Percentiles rank a stretch among this genome's conserved stretches.
These are phyloP conservation scores for Sinocyclocheilus anshuiensis DNA, from an alignment of 2,113 vertebrate genomes.

Conservation along the genomic window DNA sequence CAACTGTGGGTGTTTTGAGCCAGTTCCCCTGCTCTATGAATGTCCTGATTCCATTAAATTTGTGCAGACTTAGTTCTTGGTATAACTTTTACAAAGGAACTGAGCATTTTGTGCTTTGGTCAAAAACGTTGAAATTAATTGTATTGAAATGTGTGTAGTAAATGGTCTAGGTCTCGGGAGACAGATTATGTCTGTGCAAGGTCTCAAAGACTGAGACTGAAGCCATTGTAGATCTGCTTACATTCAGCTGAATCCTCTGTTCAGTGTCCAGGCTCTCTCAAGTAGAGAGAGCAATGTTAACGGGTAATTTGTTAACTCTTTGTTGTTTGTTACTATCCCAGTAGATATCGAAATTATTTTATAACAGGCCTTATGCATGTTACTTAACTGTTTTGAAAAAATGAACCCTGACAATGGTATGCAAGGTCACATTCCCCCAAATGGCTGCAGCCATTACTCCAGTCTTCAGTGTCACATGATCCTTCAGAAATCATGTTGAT, in stretches of 20 bases:
- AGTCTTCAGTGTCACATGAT: background rate
- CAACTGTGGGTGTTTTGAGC: constrained; percentile 5
- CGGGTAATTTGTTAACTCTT: no score
- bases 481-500: background rate
- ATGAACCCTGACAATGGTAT: background rate
- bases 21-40: background rate
- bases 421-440: background rate
- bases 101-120: background rate
- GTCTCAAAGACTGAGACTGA: background rate
- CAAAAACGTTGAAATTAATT: background rate
- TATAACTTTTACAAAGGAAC: background rate
- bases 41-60: constrained; percentile 23
- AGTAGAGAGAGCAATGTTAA: no score
- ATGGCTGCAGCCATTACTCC: background rate
- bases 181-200: background rate
- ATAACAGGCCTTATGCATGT: background rate
- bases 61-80: background rate
- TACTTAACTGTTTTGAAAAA: background rate
- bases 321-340: background rate
- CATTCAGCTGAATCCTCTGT: background rate
- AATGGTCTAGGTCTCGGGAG: background rate
- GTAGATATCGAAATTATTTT: background rate
- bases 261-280: background rate
- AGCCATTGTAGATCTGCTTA: background rate
- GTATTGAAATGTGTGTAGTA: background rate